These are phyloP conservation scores for Gymnogyps californianus DNA, from an alignment of 2,113 vertebrate genomes.

Conservation along the genomic window DNA sequence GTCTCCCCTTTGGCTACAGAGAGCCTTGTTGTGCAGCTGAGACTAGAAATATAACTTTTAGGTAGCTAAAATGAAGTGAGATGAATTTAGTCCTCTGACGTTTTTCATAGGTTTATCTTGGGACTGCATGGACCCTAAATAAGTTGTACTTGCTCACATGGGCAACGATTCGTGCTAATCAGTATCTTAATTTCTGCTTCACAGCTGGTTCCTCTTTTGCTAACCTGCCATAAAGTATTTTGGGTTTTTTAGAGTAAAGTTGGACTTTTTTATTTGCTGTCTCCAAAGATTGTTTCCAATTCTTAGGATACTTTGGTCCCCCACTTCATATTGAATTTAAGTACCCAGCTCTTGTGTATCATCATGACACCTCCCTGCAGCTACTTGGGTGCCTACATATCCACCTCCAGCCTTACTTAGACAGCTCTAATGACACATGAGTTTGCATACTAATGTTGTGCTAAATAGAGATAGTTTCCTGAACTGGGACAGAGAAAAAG, in stretches of 20 bases:
- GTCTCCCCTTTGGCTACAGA: neutral
- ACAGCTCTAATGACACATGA: neutral
- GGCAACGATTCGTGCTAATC: neutral
- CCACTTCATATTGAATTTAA: neutral
- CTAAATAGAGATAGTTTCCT: neutral
- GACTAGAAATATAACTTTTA: neutral
- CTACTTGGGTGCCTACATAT: neutral
- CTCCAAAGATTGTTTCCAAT: neutral
- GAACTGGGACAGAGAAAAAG: neutral
- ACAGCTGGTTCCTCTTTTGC: neutral
- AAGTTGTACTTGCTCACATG: neutral
- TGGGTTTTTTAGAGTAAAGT: neutral
- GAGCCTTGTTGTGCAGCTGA: neutral
- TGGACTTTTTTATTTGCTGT: neutral
- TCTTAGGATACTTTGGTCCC: neutral
- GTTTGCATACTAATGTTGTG: neutral
- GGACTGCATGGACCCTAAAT: neutral
- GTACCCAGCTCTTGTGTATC: neutral
- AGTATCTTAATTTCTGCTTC: neutral
- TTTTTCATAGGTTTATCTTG: neutral
- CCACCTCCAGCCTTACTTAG: neutral
- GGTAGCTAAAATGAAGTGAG: neutral
- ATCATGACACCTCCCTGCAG: neutral
- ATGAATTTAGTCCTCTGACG: neutral
- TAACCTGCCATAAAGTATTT: neutral